A percentile compares a stretch with the other conserved stretches of the same genome.
Evolutionary conservation across 2,113 vertebrate genomes (phyloP).

Genomic region (Spea bombifrons): DNA sequence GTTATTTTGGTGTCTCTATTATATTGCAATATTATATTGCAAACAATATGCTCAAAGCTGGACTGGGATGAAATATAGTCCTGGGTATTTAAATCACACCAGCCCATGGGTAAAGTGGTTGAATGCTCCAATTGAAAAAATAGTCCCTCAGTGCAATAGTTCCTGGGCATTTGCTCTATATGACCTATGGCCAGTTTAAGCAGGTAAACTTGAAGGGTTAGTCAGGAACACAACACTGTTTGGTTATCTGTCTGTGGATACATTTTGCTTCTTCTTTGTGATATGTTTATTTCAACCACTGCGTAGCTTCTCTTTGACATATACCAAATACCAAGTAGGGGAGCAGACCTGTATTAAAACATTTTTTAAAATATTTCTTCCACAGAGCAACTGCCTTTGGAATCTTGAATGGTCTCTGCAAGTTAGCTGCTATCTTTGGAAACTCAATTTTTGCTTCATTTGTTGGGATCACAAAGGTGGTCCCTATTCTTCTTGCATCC

Average conservation of each 20-base stretch:
- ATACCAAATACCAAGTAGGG: not conserved
- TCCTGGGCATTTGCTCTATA: too few relatives aligned
- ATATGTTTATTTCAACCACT: not conserved
- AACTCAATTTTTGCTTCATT: constrained; percentile 95
- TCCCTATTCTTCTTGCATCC: constrained; percentile 93
- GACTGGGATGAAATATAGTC: too few relatives aligned
- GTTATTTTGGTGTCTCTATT: not conserved
- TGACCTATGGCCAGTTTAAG: too few relatives aligned
- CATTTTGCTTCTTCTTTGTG: not conserved
- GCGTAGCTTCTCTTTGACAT: too few relatives aligned
- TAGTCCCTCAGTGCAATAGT: too few relatives aligned
- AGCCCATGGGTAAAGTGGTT: too few relatives aligned
- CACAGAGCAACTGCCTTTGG: constrained; percentile 90
- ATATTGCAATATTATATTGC: not conserved
- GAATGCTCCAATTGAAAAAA: too few relatives aligned
- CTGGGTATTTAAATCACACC: too few relatives aligned
- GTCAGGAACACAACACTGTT: too few relatives aligned
- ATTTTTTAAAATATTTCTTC: constrained; percentile 22
- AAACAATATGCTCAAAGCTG: not conserved
- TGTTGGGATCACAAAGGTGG: constrained; percentile 88
- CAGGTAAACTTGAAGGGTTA: too few relatives aligned
- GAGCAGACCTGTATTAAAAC: not conserved
- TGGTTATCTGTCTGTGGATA: not conserved
- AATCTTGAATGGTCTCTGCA: constrained; percentile 88
- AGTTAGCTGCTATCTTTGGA: constrained; percentile 87